Conservation (phyloP, 2,888 invertebrate genomes). For the Meiosimyza decipiens region DNA sequence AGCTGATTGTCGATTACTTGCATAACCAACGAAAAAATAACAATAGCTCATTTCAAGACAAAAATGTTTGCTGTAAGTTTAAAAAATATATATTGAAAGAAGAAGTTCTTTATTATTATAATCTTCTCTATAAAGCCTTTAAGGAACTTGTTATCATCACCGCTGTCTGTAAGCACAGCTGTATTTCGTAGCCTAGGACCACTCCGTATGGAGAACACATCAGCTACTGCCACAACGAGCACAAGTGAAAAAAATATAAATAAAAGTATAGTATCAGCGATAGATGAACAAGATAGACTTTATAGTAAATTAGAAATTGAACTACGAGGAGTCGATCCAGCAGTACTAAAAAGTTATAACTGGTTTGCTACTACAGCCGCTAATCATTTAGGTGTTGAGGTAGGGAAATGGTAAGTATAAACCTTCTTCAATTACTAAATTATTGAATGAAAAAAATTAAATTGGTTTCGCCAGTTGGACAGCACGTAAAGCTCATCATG, state of each 20-base stretch:
- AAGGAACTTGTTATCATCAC: conserved; percentile 36
- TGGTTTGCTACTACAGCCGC: conserved; percentile 86
- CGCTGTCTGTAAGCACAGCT: conserved; percentile 2
- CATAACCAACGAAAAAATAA: too few relatives aligned
- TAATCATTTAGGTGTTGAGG: conserved; percentile 80
- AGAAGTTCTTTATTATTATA: not conserved
- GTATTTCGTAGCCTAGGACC: conserved; percentile 32
- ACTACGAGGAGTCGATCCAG: conserved; percentile 86
- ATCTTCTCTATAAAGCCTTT: conserved; percentile 37
- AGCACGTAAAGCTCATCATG: conserved; percentile 77
- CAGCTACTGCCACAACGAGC: not conserved
- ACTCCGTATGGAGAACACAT: conserved; percentile 32
- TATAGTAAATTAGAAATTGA: conserved; percentile 87
- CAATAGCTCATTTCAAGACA: too few relatives aligned
- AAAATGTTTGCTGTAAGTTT: conserved; percentile 10
- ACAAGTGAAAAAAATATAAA: not conserved
- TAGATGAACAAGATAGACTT: conserved; percentile 73
- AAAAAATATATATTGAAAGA: too few relatives aligned
- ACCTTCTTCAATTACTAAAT: conserved; percentile 14
- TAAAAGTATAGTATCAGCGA: not conserved
- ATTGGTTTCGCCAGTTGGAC: conserved; percentile 73
- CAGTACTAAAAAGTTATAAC: conserved; percentile 88
- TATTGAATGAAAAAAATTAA: not conserved
- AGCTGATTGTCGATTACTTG: conserved; percentile 9
- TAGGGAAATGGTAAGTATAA: conserved; percentile 73